Base-by-base conservation (phyloP, 2,888 invertebrate genomes). In the Taphrorychus bicolor region DNA sequence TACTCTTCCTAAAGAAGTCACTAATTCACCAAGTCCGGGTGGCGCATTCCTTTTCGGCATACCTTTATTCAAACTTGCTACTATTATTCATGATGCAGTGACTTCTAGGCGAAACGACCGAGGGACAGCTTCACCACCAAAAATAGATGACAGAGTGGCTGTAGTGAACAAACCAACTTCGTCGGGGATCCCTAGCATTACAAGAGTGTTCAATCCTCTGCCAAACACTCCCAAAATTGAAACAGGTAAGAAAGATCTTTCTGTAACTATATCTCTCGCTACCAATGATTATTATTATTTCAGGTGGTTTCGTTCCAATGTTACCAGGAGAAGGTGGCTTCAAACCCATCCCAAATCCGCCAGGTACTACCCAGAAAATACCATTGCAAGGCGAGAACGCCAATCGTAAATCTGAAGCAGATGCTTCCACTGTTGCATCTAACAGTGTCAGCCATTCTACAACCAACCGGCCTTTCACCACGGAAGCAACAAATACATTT, bases 21-120 rank as follows among this genome's bases (percentile, higher is more conserved):
- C 70, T 42, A 76, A 79, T 53, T 82, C 87, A 0, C 87, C 89
- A 0, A 84, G 85, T 59, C 84, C 82, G 22, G 87, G 88, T 69
- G 88, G 90, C 0, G 93, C 93, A 73, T 93, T 94, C 11, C 93
- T 94, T 77, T 94, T 94, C 76, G 94, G 94, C 0, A 89, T 94
- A 77, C 94, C 94, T 0, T 78, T 94, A 66, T 91, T 93, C 1
- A 85, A 87, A 41, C 80, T 94, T 75, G 88, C 89, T 9, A 89
- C 89, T 74, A 82, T 92, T 45, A 86, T 78, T 32, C 75, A 76
- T 14, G 68, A 73, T 74, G 81, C 72, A 23, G 75, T 77, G 9
- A 70, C 73, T 75, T 80, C 71, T 72, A 77, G 45, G 69, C 76
- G 61, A 77, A 58, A 49, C 7, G 24, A 64, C 16, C 23, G 45